Evolutionary conservation across 2,888 invertebrate species (phyloP), one percentile per base, ranked within the genome.

Genomic region (Plemyria rubiginata): DNA sequence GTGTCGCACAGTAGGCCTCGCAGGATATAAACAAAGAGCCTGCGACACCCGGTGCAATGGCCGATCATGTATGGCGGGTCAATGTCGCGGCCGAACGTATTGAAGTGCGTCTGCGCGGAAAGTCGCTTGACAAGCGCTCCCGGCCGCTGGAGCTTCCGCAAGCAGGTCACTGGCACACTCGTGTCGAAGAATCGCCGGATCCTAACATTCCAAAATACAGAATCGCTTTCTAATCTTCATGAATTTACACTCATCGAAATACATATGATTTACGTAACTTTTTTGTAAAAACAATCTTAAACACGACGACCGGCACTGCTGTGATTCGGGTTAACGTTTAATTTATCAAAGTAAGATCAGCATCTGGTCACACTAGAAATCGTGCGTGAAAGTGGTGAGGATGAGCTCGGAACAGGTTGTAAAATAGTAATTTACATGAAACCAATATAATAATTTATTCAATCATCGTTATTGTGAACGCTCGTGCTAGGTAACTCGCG

Each of bases 11-110:
- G 71, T 68, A 76, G 78, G 79, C 77, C 79, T 80, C 80, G 78
- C 81, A 89, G 91, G 89, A 88, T 82, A 88, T 90, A 92, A 92
- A 92, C 91, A 92, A 92, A 90, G 89, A 91, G 88, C 80, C 91
- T 91, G 87, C 87, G 87, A 90, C 88, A 88, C 79, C 76, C 86
- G 78, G 92, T 88, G 92, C 92, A 90, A 87, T 90, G 92, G 81
- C 92, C 92, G 90, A 86, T 84, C 87, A 84, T 80, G 85, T 85
- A 86, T 84, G 85, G 78, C 85, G 84, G 92, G 90, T 92, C 92
- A 92, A 91, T 92, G 92, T 92, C 92, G 91, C 86, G 91, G 87
- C 77, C 88, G 78, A 79, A 78, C 84, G 82, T 81, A 88, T 85
- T 84, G 77, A 85, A 86, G 83, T 85, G 85, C 84, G 84, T 78